A percentile compares a stretch with the other conserved stretches of the same genome.
Conservation (phyloP, 2,113 vertebrate genomes). For the Hystrix brachyura region DNA sequence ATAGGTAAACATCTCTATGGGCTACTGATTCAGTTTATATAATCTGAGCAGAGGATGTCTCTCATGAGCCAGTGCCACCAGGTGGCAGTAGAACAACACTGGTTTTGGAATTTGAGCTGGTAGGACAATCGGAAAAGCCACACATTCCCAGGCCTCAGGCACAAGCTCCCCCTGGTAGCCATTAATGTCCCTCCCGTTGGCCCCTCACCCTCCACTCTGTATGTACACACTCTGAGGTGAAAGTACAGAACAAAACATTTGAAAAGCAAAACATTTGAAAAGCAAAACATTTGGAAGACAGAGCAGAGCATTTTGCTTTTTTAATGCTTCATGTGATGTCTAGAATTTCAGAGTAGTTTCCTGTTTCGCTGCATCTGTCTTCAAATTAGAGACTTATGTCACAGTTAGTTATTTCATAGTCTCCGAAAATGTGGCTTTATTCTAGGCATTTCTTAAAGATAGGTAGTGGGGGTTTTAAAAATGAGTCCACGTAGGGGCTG, state of each 20-base stretch:
- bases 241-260: background rate
- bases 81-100: constrained; percentile 61
- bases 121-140: background rate
- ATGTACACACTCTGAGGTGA: background rate
- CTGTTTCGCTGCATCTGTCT: constrained; percentile 23
- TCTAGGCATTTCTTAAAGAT: background rate
- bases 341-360: constrained; percentile 44
- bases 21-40: background rate
- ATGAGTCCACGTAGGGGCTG: background rate
- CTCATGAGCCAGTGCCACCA: background rate
- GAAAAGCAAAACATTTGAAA: constrained; percentile 14
- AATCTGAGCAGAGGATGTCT: fast-evolving
- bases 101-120: background rate
- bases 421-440: constrained; percentile 29
- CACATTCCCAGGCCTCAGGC: background rate
- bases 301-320: background rate
- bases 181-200: too few relatives aligned
- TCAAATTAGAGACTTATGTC: constrained; percentile 24
- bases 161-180: background rate
- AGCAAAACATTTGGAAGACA: background rate
- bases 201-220: too few relatives aligned
- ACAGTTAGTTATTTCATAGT: background rate
- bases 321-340: background rate
- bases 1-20: background rate
- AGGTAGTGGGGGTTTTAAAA: background rate